A percentile compares a stretch with the other conserved stretches of the same genome.
Evolutionary conservation across 2,888 invertebrate genomes (phyloP).

Genomic region (Amblyteles armatorius): DNA sequence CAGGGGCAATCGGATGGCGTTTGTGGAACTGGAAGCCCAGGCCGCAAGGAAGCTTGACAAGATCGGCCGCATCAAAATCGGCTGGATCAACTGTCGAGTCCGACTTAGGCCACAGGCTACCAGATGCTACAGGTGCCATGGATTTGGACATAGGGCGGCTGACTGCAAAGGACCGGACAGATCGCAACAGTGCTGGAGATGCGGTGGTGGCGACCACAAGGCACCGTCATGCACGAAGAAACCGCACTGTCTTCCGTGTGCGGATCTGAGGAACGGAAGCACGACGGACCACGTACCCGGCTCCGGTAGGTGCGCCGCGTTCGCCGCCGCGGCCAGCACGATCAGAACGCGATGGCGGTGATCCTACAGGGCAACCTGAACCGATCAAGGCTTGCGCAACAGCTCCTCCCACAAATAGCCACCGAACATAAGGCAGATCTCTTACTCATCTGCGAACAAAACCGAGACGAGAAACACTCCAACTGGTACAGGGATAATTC

Average conservation of each 20-base stretch:
- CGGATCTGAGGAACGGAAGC: background rate
- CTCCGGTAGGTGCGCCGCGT: background rate
- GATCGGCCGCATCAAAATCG: constrained; percentile 12
- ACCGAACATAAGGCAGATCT: constrained; percentile 4
- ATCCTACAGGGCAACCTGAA: constrained; percentile 6
- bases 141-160: too few species aligned
- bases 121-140: too few species aligned
- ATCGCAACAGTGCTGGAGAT: constrained; percentile 2
- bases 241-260: background rate
- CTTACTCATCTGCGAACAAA: background rate
- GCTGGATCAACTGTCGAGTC: background rate
- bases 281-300: too few species aligned
- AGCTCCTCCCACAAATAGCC: constrained; percentile 1
- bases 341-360: constrained; percentile 19
- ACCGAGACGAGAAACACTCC: background rate
- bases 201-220: background rate
- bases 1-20: too few species aligned
- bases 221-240: background rate
- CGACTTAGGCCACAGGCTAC: too few species aligned
- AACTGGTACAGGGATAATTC: constrained; percentile 1
- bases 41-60: constrained; percentile 1
- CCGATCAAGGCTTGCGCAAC: background rate
- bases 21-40: background rate
- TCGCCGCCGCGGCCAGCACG: background rate
- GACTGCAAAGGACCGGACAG: too few species aligned